Conservation (phyloP, 2,888 invertebrate genomes). For the Unio pictorum region DNA sequence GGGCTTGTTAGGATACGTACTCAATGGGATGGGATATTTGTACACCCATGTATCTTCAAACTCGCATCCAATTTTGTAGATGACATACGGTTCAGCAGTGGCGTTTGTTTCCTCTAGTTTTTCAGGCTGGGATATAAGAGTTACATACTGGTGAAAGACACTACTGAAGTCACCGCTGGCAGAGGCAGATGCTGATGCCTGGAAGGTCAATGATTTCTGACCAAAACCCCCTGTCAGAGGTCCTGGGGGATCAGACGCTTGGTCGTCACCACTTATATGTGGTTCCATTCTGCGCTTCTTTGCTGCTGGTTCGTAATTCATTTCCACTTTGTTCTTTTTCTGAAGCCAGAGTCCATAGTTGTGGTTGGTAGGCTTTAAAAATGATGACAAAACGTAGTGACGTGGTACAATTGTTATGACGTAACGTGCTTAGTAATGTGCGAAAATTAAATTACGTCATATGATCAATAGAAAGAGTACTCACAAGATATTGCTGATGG, state of each 20-base stretch:
- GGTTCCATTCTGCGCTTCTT: conserved; percentile 61
- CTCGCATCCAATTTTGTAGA: conserved; percentile 53
- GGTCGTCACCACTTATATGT: conserved; percentile 57
- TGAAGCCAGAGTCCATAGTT: no score
- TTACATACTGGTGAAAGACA: conserved; percentile 46
- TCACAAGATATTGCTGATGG: no score
- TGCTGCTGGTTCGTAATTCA: conserved; percentile 43
- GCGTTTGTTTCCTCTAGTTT: conserved; percentile 6
- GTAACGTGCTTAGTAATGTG: no score
- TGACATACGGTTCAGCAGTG: conserved; percentile 19
- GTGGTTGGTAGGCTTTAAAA: no score
- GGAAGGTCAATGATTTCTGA: conserved; percentile 28
- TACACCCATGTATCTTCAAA: conserved; percentile 62
- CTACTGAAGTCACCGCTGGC: conserved; percentile 46
- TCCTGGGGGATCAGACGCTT: conserved; percentile 33
- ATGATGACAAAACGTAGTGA: no score
- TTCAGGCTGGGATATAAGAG: conserved; percentile 30
- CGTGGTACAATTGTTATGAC: no score
- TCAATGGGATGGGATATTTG: conserved; percentile 56
- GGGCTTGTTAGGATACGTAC: conserved; percentile 46
- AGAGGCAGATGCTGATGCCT: conserved; percentile 44
- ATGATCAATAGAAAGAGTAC: background rate
- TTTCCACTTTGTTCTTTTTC: conserved; percentile 6
- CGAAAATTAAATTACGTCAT: conserved; percentile 1
- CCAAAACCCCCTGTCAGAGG: conserved; percentile 23